Base-by-base conservation (phyloP, 2,888 invertebrate species). In the Caenorhabditis sp. region DNA sequence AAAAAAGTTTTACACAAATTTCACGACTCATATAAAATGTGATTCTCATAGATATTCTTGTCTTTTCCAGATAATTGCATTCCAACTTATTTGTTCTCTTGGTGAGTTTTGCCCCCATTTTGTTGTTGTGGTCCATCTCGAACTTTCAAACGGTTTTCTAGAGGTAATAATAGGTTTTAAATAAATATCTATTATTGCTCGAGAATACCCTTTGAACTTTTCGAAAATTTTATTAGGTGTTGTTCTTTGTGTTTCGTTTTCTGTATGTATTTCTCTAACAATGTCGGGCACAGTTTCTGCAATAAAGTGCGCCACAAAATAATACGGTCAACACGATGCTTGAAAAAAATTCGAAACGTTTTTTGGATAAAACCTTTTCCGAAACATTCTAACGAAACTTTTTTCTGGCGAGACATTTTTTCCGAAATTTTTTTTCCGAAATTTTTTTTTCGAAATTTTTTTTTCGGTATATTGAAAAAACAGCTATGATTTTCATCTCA, bases 171-270 rank as follows among this genome's bases (percentile, higher is more conserved):
- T 76, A 78, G 53, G 50, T n/a, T 2, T 5, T 59, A 58, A 6
- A 21, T 14, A 1, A 24, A 23, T 17, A 27, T 54, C 50, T 78
- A 67, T 78, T 78, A 78, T 78, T 78, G 78, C 78, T 78, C 70
- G 76, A 78, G 78, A 78, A 76, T 78, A 76, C 76, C 78, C 75
- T 58, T 70, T 62, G 74, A 60, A 62, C 54, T 43, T 37, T 53
- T 36, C 19, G 27, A 37, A 17, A 8, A 55, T 1, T 55, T 60
- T 62, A 4, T 31, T 31, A 31, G 31, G 10, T 31, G 31, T 31
- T 31, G 31, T 31, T 31, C 10, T 31, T 4, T 31, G 31, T 6
- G 31, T 10, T 60, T 59, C 43, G 23, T 12, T 43, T 36, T 58
- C 21, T 37, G 6, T n/a, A 37, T 37, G 14, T 12, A n/a, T 51